phyloP scores from a whole-genome alignment of 2,888 invertebrate species.

The Leptinotarsa tumamoca region DNA sequence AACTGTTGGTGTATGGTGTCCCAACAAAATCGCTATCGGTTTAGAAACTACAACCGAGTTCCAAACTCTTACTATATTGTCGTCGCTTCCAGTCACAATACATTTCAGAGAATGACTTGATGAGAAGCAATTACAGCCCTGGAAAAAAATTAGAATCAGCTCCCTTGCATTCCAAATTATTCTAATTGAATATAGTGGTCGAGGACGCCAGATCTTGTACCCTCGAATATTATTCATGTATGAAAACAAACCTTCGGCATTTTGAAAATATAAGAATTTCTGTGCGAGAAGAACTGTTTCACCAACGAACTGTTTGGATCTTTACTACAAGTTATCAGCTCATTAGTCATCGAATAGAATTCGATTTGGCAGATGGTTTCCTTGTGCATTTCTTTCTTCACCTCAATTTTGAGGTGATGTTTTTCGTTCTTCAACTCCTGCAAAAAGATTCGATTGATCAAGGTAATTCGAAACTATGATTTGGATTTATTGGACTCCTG shows the following conservation, averaged over 20 bases:
- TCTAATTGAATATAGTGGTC: background rate
- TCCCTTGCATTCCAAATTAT: background rate
- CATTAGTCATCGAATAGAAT: slow-evolving; percentile 66
- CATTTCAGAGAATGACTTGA: slow-evolving; percentile 67
- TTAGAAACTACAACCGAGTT: slow-evolving; percentile 66
- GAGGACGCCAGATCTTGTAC: background rate
- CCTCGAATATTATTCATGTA: background rate
- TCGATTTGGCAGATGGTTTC: slow-evolving; percentile 68
- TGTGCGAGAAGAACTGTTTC: slow-evolving; percentile 67
- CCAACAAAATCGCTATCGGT: slow-evolving; percentile 62
- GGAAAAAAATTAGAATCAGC: slow-evolving; percentile 35
- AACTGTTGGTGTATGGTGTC: slow-evolving; percentile 65
- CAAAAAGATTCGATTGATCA: slow-evolving; percentile 39
- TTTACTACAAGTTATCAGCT: slow-evolving; percentile 71
- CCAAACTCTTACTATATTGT: slow-evolving; percentile 72
- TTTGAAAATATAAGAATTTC: slow-evolving; percentile 68
- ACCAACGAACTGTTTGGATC: slow-evolving; percentile 69
- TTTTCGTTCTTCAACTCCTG: slow-evolving; percentile 70
- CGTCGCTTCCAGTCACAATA: slow-evolving; percentile 71
- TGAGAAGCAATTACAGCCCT: slow-evolving; percentile 74
- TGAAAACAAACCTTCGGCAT: slow-evolving; percentile 4
- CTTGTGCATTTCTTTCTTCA: slow-evolving; percentile 67
- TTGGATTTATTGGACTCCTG: background rate
- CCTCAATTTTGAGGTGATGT: slow-evolving; percentile 66
- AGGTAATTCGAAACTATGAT: no score